Evolutionary conservation across 92 coral and sea anemone species (phyloP).

Genomic region (Palythoa grandis): DNA sequence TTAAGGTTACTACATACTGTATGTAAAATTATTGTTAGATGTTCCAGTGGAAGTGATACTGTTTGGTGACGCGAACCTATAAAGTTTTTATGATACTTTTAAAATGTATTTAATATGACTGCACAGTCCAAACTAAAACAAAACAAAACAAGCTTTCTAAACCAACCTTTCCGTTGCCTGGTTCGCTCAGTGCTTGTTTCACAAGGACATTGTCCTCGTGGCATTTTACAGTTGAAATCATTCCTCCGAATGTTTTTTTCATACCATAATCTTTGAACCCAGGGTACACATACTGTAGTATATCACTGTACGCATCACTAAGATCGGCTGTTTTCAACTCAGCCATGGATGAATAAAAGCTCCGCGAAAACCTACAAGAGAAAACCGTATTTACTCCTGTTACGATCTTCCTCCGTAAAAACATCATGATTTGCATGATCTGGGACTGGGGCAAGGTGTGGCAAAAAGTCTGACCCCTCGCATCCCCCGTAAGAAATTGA

Average conservation of each 20-base stretch:
- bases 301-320: conserved; percentile 89
- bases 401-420: not conserved
- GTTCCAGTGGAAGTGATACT: no score
- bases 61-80: no score
- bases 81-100: no score
- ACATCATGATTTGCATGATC: not conserved
- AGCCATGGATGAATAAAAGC: conserved; percentile 37
- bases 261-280: conserved; percentile 85
- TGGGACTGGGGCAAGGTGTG: conserved; percentile 26
- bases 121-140: no score
- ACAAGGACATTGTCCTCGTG: conserved; percentile 93
- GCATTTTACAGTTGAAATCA: conserved; percentile 90
- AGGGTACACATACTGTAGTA: conserved; percentile 89
- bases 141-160: not conserved
- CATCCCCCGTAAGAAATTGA: not conserved
- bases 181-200: conserved; percentile 81
- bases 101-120: no score
- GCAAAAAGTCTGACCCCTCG: not conserved
- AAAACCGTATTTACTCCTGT: not conserved
- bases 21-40: no score
- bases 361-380: not conserved
- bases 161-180: conserved; percentile 83
- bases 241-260: conserved; percentile 82
- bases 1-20: no score
- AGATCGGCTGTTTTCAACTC: conserved; percentile 86